These are phyloP conservation scores for Drosophila insularis DNA, from an alignment of 1,140 invertebrate genomes.

Conservation along the genomic window DNA sequence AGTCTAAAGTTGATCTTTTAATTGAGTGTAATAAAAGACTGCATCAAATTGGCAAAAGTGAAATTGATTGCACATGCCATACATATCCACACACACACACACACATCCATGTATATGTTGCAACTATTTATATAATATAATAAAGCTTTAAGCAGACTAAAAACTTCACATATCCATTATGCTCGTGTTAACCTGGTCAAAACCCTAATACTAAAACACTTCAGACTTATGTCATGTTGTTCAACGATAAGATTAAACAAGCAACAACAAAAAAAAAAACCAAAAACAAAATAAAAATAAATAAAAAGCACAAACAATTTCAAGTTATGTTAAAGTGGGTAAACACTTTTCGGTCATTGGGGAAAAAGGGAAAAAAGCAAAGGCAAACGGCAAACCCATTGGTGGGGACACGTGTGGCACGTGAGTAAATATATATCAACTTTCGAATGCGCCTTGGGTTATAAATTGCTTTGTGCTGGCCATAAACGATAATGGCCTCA, in stretches of 20 bases:
- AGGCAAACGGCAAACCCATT: not conserved
- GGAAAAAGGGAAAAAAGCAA: constrained; percentile 2
- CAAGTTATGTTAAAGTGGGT: constrained; percentile 9
- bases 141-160: not conserved
- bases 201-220: constrained; percentile 7
- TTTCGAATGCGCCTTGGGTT: constrained; percentile 27
- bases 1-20: constrained; percentile 1
- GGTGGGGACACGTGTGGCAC: constrained; percentile 58
- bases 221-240: constrained; percentile 8
- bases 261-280: not conserved
- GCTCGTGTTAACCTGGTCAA: constrained; percentile 2
- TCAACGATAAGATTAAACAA: constrained; percentile 9
- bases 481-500: constrained; percentile 42
- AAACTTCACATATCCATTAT: not conserved
- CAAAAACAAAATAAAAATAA: not conserved
- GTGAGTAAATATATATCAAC: constrained; percentile 33
- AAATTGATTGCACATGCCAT: not conserved
- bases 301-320: constrained; percentile 7
- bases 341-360: constrained; percentile 7
- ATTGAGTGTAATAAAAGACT: constrained; percentile 11
- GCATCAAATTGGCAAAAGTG: not conserved
- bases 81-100: not conserved
- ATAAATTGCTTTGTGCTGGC: constrained; percentile 45
- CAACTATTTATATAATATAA: no score
- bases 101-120: not conserved